phyloP scores from a whole-genome alignment of 2,888 invertebrate genomes.

The Chymomyza procnemis region DNA sequence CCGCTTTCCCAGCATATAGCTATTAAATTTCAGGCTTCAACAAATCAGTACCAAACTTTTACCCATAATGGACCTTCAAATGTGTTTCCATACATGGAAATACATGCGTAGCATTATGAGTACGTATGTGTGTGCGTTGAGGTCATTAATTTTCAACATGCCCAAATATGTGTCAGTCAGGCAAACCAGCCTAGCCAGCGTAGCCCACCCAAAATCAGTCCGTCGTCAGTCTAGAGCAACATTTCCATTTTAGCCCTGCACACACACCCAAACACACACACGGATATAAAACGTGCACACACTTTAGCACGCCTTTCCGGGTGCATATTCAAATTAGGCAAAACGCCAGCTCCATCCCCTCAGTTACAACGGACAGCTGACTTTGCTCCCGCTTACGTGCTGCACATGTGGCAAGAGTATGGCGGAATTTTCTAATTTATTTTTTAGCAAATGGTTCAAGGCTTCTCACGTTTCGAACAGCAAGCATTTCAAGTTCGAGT shows the following conservation, averaged over 20 bases:
- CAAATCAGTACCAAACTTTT: neutral
- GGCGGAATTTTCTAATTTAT: constrained; percentile 78
- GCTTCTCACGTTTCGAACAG: constrained; percentile 52
- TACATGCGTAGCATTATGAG: constrained; percentile 1
- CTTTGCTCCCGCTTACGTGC: constrained; percentile 15
- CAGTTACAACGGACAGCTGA: constrained; percentile 13
- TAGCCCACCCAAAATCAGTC: constrained; percentile 36
- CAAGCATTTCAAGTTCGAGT: constrained; percentile 54
- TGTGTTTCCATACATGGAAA: neutral
- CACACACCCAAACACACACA: constrained; percentile 28
- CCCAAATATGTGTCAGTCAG: constrained; percentile 73
- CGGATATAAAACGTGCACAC: constrained; percentile 2
- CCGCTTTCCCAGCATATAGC: neutral
- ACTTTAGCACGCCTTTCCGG: constrained; percentile 21
- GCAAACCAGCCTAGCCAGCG: constrained; percentile 21
- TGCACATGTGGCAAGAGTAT: constrained; percentile 57
- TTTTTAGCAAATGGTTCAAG: constrained; percentile 76
- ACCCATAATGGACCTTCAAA: neutral
- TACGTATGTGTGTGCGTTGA: constrained; percentile 41
- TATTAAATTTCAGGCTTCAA: neutral
- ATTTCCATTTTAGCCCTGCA: constrained; percentile 52
- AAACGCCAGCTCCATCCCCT: constrained; percentile 40
- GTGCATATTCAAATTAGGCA: constrained; percentile 67
- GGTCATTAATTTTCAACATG: constrained; percentile 74
- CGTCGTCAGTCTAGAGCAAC: constrained; percentile 26